A percentile compares a stretch with the other conserved stretches of the same genome.
Conservation (phyloP, 1,140 invertebrate species). For the Cydia strobilella region DNA sequence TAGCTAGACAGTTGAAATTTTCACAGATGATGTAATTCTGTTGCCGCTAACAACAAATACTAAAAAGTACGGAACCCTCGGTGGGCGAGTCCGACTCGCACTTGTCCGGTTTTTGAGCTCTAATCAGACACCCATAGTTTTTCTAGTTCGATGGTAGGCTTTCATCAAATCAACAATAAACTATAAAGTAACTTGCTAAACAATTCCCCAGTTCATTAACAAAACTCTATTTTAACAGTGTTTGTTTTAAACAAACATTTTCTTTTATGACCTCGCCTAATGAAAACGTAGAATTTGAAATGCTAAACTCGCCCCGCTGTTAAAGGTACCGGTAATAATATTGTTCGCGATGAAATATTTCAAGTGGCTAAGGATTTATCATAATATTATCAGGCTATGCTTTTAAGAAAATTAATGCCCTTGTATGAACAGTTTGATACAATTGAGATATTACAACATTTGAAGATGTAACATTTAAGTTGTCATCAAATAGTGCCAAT, state of each 20-base stretch:
- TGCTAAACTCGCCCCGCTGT: constrained; percentile 1
- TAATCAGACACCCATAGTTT: no score
- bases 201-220: background rate
- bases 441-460: no score
- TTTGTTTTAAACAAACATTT: background rate
- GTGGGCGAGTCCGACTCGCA: no score
- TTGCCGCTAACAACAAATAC: no score
- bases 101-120: no score
- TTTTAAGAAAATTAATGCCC: background rate
- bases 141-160: no score
- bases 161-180: no score
- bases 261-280: constrained; percentile 1
- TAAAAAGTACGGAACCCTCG: no score
- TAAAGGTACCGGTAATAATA: constrained; percentile 25
- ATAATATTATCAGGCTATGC: constrained; percentile 10
- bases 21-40: no score
- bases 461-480: no score
- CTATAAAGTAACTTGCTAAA: background rate
- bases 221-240: background rate
- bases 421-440: background rate
- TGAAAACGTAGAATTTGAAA: constrained; percentile 27
- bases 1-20: no score
- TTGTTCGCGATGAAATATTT: constrained; percentile 22
- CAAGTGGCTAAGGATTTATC: constrained; percentile 4
- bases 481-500: no score